Percentiles rank a stretch among this genome's conserved stretches.
These are phyloP conservation scores for Ariopsis seemanni DNA, from an alignment of 2,113 vertebrate species.

Conservation along the genomic window DNA sequence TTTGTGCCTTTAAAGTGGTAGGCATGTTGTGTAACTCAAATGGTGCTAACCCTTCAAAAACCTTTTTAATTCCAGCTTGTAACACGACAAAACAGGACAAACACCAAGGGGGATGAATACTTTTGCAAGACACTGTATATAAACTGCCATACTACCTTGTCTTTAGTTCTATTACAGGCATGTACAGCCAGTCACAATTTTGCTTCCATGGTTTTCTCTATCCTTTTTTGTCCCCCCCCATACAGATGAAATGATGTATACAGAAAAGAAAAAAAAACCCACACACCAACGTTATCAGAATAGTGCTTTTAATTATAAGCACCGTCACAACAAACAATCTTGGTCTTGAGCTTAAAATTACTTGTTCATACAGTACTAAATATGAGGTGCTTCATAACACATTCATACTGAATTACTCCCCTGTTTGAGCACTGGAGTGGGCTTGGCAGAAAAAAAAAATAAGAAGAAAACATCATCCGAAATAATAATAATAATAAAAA, in stretches of 20 bases:
- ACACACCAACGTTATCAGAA: not conserved
- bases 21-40: no score
- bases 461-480: constrained; percentile 39
- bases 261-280: not conserved
- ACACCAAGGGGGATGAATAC: no score
- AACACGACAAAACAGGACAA: no score
- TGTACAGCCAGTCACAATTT: not conserved
- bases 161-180: not conserved
- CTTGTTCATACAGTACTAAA: constrained; percentile 64
- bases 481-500: constrained; percentile 49
- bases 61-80: no score
- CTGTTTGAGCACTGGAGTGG: constrained; percentile 59
- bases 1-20: no score
- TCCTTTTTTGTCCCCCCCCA: no score
- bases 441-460: constrained; percentile 58
- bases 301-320: not conserved
- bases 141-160: not conserved
- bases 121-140: no score
- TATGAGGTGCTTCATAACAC: constrained; percentile 43
- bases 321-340: not conserved
- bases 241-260: not conserved
- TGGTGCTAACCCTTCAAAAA: no score
- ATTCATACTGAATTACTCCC: constrained; percentile 60
- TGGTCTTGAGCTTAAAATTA: constrained; percentile 56
- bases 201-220: not conserved